Evolutionary conservation across 2,888 invertebrate species (phyloP).

Genomic region (Apamea monoglypha): DNA sequence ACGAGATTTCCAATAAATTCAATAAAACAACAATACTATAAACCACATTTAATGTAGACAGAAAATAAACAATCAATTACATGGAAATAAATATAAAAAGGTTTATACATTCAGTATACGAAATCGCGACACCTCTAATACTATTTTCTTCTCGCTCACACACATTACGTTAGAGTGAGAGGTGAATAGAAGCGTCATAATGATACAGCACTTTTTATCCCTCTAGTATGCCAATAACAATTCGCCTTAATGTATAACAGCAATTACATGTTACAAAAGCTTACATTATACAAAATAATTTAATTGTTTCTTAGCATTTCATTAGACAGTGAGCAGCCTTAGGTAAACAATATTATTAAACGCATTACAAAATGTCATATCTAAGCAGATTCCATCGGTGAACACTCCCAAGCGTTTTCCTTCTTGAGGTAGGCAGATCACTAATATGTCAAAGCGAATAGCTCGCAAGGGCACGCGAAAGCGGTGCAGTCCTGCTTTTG

Average conservation of each 20-base stretch:
- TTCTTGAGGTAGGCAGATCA: constrained; percentile 57
- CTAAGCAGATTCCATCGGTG: constrained; percentile 47
- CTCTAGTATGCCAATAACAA: constrained; percentile 2
- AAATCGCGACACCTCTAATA: background rate
- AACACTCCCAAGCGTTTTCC: constrained; percentile 40
- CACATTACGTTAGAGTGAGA: background rate
- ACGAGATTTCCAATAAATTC: background rate
- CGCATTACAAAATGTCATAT: constrained; percentile 20
- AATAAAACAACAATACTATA: constrained; percentile 36
- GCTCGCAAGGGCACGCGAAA: constrained; percentile 67
- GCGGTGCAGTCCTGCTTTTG: constrained; percentile 75
- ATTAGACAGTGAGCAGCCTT: background rate
- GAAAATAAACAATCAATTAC: constrained; percentile 20
- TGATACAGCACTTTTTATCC: background rate
- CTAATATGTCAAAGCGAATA: constrained; percentile 62
- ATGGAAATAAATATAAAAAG: constrained; percentile 12
- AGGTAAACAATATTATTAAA: constrained; percentile 8
- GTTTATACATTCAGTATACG: constrained; percentile 7
- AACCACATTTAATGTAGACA: constrained; percentile 40
- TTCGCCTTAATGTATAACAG: constrained; percentile 32
- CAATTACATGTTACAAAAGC: constrained; percentile 47
- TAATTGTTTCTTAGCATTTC: background rate
- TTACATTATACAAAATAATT: constrained; percentile 28
- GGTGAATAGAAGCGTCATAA: constrained; percentile 12
- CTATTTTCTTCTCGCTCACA: constrained; percentile 11